Conservation (phyloP, 2,113 vertebrate genomes). For the Semicossyphus pulcher region DNA sequence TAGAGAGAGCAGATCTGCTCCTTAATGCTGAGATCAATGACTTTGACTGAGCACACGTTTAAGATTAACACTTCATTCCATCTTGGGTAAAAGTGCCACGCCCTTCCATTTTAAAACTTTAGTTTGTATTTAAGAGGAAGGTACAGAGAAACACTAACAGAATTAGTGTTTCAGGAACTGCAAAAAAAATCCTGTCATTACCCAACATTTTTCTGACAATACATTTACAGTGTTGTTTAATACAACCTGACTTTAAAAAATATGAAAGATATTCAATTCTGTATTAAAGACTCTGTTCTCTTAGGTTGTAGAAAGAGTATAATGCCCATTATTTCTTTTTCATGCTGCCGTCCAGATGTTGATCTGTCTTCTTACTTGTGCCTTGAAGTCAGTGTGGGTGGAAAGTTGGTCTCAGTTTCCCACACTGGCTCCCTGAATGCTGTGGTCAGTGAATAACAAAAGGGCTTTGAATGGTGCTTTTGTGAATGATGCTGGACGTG, state of each 20-base stretch:
- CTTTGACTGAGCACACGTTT: conserved; percentile 4
- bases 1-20: conserved; percentile 25
- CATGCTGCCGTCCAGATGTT: conserved; percentile 33
- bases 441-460: conserved; percentile 59
- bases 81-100: neutral
- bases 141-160: too few relatives aligned
- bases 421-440: conserved; percentile 59
- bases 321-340: neutral
- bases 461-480: conserved; percentile 13
- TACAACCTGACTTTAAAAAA: too few relatives aligned
- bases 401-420: conserved; percentile 56
- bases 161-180: too few relatives aligned
- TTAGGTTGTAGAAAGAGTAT: neutral
- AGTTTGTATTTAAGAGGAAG: too few relatives aligned
- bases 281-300: too few relatives aligned
- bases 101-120: neutral
- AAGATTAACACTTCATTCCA: neutral
- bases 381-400: conserved; percentile 38
- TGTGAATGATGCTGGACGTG: conserved; percentile 40
- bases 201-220: too few relatives aligned
- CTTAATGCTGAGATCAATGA: neutral
- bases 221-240: too few relatives aligned
- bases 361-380: conserved; percentile 17
- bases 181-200: too few relatives aligned
- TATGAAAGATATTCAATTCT: too few relatives aligned